Base-by-base conservation (phyloP, 2,113 vertebrate species). In the Columbina picui region DNA sequence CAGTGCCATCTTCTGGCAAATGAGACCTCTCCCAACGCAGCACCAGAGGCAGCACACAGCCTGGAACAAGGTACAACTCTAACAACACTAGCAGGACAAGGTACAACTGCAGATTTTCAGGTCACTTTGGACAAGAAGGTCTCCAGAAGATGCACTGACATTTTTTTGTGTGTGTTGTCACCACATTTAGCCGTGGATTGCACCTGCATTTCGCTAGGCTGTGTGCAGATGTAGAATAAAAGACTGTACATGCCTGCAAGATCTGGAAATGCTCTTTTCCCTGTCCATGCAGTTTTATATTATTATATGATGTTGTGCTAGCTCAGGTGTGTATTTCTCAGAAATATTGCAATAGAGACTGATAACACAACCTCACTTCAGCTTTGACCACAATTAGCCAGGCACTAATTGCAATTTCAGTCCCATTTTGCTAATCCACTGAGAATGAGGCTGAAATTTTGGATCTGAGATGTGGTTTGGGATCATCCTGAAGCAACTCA, bases 1-100 rank as follows among this genome's bases (percentile, higher is more conserved):
- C 84, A 92, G 41, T 93, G 92, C 94, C 97, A 96, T 47, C 96
- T 97, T 3, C 95, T 94, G 92, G 93, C 69, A 41, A 49, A 23
- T 0, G 2, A 17, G 71, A 41, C 14, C 41, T 61, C 19, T 10
- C 45, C 43, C 78, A 65, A 2, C 7, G 2, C 5, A 8, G 14
- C 36, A 27, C 34, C 21, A 47, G 20, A 20, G 11, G 49, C 70
- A 38, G 57, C 19, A 9, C 41, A 6, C 0, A 0, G 49, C 5
- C 12, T 8, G 1, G 2, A 23, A 1, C 39, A 3, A 6, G 1
- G 16, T 13, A 1, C 1, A 8, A 3, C 8, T 7, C n/a, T n/a
- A n/a, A n/a, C n/a, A 10, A 15, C 1, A 0, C 7, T 15, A 11
- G 2, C 36, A 1, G 2, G 27, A 1, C 39, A 3, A 6, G 1